Base-by-base conservation (phyloP, 2,113 vertebrate genomes). In the Anarrhichthys ocellatus region DNA sequence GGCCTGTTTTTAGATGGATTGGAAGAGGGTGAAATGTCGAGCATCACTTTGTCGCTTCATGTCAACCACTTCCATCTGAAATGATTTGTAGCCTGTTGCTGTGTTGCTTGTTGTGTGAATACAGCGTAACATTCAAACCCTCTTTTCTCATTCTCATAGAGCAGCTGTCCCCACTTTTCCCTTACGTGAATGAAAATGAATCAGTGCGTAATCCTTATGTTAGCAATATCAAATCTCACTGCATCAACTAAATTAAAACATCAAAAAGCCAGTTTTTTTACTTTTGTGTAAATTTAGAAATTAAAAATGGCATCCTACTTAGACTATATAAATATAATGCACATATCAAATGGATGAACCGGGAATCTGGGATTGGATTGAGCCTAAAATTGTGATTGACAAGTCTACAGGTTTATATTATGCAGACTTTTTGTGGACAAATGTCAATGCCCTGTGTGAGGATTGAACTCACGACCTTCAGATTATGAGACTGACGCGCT, bases 401-500 rank as follows among this genome's bases (percentile, higher is more conserved):
- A 34, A 8, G 11, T 34, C 6, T n/a, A 36, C 13, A 50, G 5
- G 9, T 48, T 2, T 48, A 34, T 29, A 46, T 24, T 18, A 32
- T 13, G 4, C 5, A 14, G 15, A 34, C 18, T 29, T 17, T 66
- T 9, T 46, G 8, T 48, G 4, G 42, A 69, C 29, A 22, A 46
- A 44, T 2, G 10, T 0, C 1, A 14, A 0, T 78, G 73, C 76
- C 64, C 76, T 44, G 27, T 83, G 81, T 83, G 83, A 91, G 86
- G 81, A 22, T 88, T n/a, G 34, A 88, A 86, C 88, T 88, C 85
- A 88, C 62, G 42, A 88, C 81, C 85, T 88, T 87, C 73, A 85
- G 86, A 88, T 87, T 88, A 87, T 88, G 84, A 86, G 78, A 89
- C 83, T 85, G 81, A 88, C 78, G n/a, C 82, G n/a, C 87, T 80